Conservation (phyloP, 2,797 vertebrate genomes). For the Chelon auratus region DNA sequence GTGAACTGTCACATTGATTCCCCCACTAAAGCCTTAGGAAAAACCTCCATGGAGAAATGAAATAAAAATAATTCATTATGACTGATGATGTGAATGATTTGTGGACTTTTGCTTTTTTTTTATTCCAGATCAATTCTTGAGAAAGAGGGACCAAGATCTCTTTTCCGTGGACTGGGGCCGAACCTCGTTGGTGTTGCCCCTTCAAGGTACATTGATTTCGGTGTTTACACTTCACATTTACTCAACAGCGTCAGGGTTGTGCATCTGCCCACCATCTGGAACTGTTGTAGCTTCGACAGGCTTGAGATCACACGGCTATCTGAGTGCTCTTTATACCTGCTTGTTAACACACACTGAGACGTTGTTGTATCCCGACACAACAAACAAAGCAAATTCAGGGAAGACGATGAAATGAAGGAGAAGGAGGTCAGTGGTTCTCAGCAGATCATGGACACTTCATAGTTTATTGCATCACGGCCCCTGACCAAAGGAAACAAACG, state of each 20-base stretch:
- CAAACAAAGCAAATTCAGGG: background rate
- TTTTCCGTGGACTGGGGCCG: conserved; percentile 96
- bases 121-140: conserved; percentile 94
- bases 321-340: no score
- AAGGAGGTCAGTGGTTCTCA: background rate
- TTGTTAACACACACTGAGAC: background rate
- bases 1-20: background rate
- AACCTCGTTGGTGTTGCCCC: conserved; percentile 98
- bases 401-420: no score
- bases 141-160: conserved; percentile 97
- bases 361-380: conserved; percentile 6
- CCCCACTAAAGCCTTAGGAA: background rate
- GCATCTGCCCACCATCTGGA: background rate
- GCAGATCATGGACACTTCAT: background rate
- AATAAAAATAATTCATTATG: no score
- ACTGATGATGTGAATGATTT: conserved; percentile 1
- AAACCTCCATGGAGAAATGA: no score
- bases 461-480: background rate
- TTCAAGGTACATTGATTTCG: conserved; percentile 88
- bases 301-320: background rate
- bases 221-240: background rate
- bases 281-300: background rate
- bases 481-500: conserved; percentile 6
- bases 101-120: conserved; percentile 2
- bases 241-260: background rate